Percentiles rank a stretch among this genome's conserved stretches.
Conservation (phyloP, 1,140 invertebrate species). For the Cyclina sinensis region DNA sequence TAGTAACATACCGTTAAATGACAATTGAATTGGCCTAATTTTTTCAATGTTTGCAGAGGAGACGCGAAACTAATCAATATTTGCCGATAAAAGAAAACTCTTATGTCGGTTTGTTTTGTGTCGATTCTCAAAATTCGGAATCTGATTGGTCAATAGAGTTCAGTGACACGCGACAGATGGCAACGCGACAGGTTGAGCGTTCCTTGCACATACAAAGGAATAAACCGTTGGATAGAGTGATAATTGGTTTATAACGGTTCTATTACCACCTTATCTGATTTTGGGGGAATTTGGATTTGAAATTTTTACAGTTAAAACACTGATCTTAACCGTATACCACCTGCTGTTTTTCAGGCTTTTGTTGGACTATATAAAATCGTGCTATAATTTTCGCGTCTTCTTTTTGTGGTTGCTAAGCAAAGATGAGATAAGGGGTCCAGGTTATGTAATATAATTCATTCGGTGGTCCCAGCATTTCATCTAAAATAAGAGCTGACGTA, state of each 20-base stretch:
- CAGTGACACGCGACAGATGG: slow-evolving; percentile 10
- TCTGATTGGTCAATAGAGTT: neutral
- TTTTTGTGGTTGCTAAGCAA: neutral
- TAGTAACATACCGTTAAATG: neutral
- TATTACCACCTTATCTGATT: neutral
- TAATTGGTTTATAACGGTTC: slow-evolving; percentile 13
- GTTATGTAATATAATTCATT: no score
- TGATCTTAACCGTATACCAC: neutral
- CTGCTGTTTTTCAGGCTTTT: neutral
- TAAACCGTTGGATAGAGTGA: neutral
- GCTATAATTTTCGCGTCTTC: neutral
- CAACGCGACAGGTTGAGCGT: neutral
- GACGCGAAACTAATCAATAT: slow-evolving; percentile 14
- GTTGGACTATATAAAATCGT: no score
- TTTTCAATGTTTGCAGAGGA: no score
- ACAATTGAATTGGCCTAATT: neutral
- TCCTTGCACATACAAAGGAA: neutral
- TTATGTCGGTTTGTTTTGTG: slow-evolving; percentile 2
- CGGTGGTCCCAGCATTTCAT: neutral
- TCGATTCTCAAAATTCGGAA: neutral
- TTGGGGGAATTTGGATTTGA: slow-evolving; percentile 8
- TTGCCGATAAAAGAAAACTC: slow-evolving; percentile 9
- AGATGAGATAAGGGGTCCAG: no score
- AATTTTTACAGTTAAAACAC: slow-evolving; percentile 1
- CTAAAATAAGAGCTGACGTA: no score